phyloP scores from a whole-genome alignment of 1,140 invertebrate genomes.

The Thrips palmi region DNA sequence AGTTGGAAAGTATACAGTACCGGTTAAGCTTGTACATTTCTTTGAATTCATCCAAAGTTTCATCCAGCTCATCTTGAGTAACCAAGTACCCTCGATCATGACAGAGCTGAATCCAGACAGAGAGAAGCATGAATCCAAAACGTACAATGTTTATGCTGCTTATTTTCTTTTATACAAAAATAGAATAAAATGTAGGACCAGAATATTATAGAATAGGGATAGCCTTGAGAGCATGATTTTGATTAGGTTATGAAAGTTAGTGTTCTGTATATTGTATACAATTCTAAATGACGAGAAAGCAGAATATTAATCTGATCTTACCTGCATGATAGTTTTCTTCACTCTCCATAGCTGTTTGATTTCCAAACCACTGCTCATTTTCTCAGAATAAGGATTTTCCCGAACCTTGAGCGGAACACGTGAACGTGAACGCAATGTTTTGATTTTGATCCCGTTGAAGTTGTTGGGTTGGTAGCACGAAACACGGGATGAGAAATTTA shows the following conservation, averaged over 20 bases:
- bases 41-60: slow-evolving; percentile 96
- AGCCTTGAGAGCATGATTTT: no score
- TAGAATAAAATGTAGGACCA: neutral
- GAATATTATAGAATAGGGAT: no score
- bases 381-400: no score
- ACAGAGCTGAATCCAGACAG: slow-evolving; percentile 42
- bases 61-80: slow-evolving; percentile 98
- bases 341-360: slow-evolving; percentile 98
- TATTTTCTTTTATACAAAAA: neutral
- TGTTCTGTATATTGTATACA: slow-evolving; percentile 1
- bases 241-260: neutral
- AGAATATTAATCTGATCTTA: no score
- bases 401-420: no score
- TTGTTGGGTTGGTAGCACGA: no score
- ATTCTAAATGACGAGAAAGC: no score
- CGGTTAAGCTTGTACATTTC: slow-evolving; percentile 96
- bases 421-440: no score
- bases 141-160: neutral
- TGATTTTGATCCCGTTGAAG: no score
- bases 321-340: slow-evolving; percentile 96
- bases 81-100: slow-evolving; percentile 86
- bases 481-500: no score
- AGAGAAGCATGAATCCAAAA: no score
- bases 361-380: no score
- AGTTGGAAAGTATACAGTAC: slow-evolving; percentile 30